Evolutionary conservation across 2,888 invertebrate species (phyloP).

Genomic region (Conchocele bisecta): DNA sequence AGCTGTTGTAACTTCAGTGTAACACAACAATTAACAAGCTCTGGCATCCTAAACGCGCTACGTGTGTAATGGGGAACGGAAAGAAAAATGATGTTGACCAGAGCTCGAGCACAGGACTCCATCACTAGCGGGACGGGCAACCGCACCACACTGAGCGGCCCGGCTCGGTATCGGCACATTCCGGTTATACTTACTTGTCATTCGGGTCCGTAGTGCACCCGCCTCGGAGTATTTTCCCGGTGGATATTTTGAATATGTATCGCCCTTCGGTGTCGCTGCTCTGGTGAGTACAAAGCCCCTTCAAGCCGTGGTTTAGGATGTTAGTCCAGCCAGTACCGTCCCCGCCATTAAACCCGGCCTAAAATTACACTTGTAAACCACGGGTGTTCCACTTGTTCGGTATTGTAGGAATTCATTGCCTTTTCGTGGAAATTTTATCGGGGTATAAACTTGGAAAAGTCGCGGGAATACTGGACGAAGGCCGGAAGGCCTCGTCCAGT

Average conservation of each 20-base stretch:
- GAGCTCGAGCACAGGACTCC: too few species aligned
- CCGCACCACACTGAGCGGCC: not conserved
- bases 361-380: conserved; percentile 41
- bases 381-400: conserved; percentile 1
- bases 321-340: conserved; percentile 89
- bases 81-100: too few species aligned
- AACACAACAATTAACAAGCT: too few species aligned
- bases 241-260: conserved; percentile 70
- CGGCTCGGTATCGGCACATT: not conserved
- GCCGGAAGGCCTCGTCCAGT: too few species aligned
- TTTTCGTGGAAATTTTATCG: too few species aligned
- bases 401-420: too few species aligned
- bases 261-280: conserved; percentile 70
- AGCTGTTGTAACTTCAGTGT: too few species aligned
- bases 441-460: too few species aligned
- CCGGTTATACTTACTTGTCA: conserved; percentile 79
- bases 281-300: conserved; percentile 35
- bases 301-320: conserved; percentile 85
- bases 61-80: not conserved
- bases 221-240: conserved; percentile 65
- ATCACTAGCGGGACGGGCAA: too few species aligned
- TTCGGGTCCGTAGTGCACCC: conserved; percentile 61
- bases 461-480: too few species aligned
- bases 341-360: conserved; percentile 98
- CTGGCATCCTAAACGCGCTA: too few species aligned